A percentile compares a stretch with the other conserved stretches of the same genome.
Evolutionary conservation across 2,797 vertebrate species (phyloP).

Genomic region (Clarias fuscus): DNA sequence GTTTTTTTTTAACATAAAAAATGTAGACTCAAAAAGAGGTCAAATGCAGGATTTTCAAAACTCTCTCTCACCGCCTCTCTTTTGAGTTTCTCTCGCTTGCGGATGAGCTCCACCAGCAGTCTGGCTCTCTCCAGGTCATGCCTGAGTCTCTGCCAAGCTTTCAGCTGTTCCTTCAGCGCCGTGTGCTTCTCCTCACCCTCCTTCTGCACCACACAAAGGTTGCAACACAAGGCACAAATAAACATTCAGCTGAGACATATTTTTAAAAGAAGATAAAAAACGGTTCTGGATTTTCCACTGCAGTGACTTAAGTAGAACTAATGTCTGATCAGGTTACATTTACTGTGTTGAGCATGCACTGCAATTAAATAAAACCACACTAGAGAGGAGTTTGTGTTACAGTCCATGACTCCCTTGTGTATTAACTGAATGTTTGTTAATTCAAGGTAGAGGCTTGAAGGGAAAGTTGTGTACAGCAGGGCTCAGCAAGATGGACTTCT

Average conservation of each 20-base stretch:
- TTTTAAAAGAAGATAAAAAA: neutral
- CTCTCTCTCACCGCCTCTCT: slow-evolving; percentile 87
- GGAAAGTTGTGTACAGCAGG: too few species aligned
- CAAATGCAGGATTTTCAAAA: neutral
- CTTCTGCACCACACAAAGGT: slow-evolving; percentile 72
- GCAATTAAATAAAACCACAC: neutral
- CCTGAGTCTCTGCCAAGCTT: slow-evolving; percentile 97
- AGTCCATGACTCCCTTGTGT: neutral
- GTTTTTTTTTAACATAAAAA: neutral
- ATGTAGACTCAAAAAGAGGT: neutral
- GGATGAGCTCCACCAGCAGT: slow-evolving; percentile 96
- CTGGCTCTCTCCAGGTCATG: slow-evolving; percentile 96
- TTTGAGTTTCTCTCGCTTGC: slow-evolving; percentile 98
- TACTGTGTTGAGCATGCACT: neutral
- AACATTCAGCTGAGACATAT: neutral
- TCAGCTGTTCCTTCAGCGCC: slow-evolving; percentile 95
- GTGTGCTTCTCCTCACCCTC: slow-evolving; percentile 93
- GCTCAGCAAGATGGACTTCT: neutral
- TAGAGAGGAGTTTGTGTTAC: neutral
- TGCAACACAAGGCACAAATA: neutral
- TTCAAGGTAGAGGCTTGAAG: neutral
- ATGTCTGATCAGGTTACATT: neutral
- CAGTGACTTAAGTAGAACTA: neutral
- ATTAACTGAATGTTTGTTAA: neutral
- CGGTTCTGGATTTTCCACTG: neutral